These are phyloP conservation scores for Heterodera carotae DNA, from an alignment of 1,140 invertebrate species.

Conservation along the genomic window DNA sequence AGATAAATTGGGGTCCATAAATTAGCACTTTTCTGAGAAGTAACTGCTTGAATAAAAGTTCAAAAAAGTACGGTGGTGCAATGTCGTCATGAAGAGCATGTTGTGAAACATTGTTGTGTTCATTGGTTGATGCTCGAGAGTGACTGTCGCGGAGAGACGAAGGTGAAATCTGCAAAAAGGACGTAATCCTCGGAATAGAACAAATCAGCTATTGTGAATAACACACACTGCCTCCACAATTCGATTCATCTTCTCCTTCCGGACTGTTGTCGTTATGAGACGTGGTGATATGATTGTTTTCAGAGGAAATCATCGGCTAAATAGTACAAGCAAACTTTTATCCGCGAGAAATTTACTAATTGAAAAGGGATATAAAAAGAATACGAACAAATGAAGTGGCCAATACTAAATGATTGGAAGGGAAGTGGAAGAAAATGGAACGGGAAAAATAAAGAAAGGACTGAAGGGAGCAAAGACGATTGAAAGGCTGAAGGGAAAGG, in stretches of 20 bases:
- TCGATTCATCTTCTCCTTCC: constrained; percentile 6
- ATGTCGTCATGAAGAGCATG: constrained; percentile 11
- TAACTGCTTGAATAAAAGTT: too few relatives aligned
- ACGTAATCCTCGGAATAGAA: not conserved
- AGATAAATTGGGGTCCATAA: not conserved
- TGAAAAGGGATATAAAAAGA: constrained; percentile 5
- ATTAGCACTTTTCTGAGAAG: too few relatives aligned
- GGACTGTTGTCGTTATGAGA: constrained; percentile 1
- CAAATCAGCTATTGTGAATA: not conserved
- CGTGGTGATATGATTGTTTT: constrained; percentile 9
- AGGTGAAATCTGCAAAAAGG: constrained; percentile 16
- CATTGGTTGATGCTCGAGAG: constrained; percentile 24
- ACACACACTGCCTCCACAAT: constrained; percentile 29
- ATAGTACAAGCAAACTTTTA: not conserved
- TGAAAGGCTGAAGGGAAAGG: not conserved
- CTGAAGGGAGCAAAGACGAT: constrained; percentile 16
- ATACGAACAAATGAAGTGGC: constrained; percentile 7
- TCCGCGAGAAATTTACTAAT: too few relatives aligned
- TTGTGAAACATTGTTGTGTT: constrained; percentile 21
- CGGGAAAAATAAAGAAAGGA: constrained; percentile 4
- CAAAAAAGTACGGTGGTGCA: constrained; percentile 6
- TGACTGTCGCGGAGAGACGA: constrained; percentile 27
- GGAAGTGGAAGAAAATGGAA: constrained; percentile 15
- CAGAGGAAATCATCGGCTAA: constrained; percentile 20
- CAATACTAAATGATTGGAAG: constrained; percentile 18